phyloP scores from a whole-genome alignment of 1,140 invertebrate species.

The Marisa cornuarietis region DNA sequence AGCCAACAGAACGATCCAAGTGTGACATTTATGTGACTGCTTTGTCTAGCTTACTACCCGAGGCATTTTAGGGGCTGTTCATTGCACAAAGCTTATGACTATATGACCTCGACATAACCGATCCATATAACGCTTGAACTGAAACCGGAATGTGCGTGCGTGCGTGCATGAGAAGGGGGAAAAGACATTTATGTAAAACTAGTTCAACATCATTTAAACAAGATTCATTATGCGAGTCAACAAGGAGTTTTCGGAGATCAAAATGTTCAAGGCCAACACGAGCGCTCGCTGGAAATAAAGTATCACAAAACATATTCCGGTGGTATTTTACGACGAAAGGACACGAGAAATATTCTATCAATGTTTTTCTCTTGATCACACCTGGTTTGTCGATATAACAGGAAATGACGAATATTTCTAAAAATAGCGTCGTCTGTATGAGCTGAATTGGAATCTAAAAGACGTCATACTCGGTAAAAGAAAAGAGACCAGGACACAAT shows the following conservation, averaged over 20 bases:
- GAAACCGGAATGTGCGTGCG: constrained; percentile 1
- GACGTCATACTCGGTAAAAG: no score
- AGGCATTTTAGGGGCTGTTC: no score
- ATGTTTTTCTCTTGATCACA: no score
- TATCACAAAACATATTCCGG: neutral
- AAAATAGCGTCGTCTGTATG: no score
- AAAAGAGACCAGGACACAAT: no score
- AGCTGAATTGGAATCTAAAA: no score
- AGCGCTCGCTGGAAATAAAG: no score
- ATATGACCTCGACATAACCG: neutral
- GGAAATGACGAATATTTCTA: no score
- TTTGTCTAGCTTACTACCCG: no score
- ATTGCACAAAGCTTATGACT: neutral
- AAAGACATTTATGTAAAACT: neutral
- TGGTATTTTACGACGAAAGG: neutral
- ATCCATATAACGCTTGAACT: constrained; percentile 4
- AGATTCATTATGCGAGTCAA: neutral
- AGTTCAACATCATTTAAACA: neutral
- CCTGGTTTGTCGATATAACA: no score
- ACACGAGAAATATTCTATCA: neutral
- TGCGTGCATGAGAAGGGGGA: neutral
- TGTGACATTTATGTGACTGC: no score
- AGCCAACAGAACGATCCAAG: neutral
- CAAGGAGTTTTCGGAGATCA: neutral
- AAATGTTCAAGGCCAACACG: neutral